Evolutionary conservation across 1,140 invertebrate species (phyloP).

Genomic region (Drosophila guanche): DNA sequence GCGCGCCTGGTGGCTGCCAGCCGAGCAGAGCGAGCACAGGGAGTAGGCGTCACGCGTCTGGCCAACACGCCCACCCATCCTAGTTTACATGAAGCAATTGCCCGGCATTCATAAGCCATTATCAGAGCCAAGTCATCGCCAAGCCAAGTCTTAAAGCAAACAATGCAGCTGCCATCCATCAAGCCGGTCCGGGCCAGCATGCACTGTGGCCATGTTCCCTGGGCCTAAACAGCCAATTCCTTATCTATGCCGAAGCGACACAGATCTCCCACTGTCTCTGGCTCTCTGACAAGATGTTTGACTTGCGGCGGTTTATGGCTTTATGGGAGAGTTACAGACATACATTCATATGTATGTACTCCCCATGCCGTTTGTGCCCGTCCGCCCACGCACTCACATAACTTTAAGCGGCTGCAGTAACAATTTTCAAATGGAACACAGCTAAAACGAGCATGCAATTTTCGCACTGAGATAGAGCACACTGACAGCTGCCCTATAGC

Average conservation of each 20-base stretch:
- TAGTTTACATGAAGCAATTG: constrained; percentile 75
- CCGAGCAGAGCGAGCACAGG: neutral
- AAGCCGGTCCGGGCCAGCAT: constrained; percentile 41
- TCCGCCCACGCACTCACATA: constrained; percentile 50
- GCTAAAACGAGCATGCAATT: constrained; percentile 9
- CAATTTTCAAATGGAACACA: constrained; percentile 47
- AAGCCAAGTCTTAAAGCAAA: constrained; percentile 71
- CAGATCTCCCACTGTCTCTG: constrained; percentile 26
- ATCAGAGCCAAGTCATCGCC: constrained; percentile 74
- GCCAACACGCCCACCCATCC: constrained; percentile 31
- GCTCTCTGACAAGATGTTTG: constrained; percentile 36
- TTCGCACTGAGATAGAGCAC: neutral
- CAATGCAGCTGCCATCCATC: constrained; percentile 69
- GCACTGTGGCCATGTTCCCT: constrained; percentile 28
- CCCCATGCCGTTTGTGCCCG: constrained; percentile 4
- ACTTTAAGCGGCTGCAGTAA: constrained; percentile 42
- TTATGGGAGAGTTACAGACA: neutral
- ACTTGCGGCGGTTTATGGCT: constrained; percentile 51
- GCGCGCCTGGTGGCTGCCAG: neutral
- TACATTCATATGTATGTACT: neutral
- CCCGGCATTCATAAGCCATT: constrained; percentile 76
- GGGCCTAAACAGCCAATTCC: constrained; percentile 17
- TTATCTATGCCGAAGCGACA: constrained; percentile 46
- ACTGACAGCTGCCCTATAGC: neutral
- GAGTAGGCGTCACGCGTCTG: constrained; percentile 56